These are phyloP conservation scores for Melanaphis sacchari DNA, from an alignment of 1,140 invertebrate genomes.

Conservation along the genomic window DNA sequence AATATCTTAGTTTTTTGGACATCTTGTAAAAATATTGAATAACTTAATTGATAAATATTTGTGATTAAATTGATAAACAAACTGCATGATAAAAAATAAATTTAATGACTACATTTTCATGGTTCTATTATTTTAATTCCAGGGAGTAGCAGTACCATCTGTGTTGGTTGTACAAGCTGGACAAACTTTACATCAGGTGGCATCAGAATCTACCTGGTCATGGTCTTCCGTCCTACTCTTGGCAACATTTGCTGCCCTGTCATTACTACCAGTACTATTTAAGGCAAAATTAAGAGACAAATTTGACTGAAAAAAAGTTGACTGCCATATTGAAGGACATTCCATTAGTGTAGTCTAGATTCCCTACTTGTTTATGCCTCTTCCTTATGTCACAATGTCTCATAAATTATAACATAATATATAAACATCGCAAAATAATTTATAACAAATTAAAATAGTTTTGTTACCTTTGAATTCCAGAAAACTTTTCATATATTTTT, in stretches of 20 bases:
- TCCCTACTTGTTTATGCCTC: neutral
- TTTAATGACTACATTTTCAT: neutral
- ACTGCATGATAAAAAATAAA: neutral
- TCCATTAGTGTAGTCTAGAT: constrained; percentile 43
- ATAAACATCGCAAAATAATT: neutral
- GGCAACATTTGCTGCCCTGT: constrained; percentile 79
- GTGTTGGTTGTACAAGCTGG: constrained; percentile 98
- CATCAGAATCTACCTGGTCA: constrained; percentile 85
- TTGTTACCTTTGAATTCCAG: constrained; percentile 60
- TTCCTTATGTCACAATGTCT: constrained; percentile 5
- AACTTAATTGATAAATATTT: neutral
- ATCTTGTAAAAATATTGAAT: neutral
- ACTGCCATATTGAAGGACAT: constrained; percentile 49
- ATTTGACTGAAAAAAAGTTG: constrained; percentile 70
- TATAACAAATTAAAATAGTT: constrained; percentile 27
- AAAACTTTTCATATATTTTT: constrained; percentile 74
- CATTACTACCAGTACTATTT: constrained; percentile 90
- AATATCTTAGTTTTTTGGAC: neutral
- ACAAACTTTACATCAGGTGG: constrained; percentile 91
- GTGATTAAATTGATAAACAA: no score
- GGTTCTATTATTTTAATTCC: constrained; percentile 66
- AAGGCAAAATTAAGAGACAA: constrained; percentile 83
- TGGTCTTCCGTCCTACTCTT: constrained; percentile 85
- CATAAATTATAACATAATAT: constrained; percentile 31
- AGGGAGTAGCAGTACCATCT: constrained; percentile 97